Base-by-base conservation (phyloP, 2,113 vertebrate genomes). In the Esox niger region DNA sequence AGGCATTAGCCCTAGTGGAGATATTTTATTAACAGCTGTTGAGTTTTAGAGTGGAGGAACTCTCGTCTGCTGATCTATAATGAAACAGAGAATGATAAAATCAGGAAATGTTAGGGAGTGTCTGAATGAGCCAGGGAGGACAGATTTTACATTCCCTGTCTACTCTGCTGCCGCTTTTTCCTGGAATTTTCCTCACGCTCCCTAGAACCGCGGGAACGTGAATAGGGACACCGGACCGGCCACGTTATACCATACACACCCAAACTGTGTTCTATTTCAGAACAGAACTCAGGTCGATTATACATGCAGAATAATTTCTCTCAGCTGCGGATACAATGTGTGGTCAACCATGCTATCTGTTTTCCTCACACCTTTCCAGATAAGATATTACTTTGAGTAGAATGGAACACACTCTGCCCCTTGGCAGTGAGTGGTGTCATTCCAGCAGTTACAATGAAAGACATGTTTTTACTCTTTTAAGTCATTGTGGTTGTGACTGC, bases 81-180 rank as follows among this genome's bases (percentile, higher is more conserved):
- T 65, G 43, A 54, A 65, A 52, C 43, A 25, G 20, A 31, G 21
- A 29, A 31, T 54, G 63, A 54, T 65, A 13, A 65, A 65, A n/a
- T 29, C 26, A 32, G 26, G 17, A 9, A 26, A 65, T 31, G 27
- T 58, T 31, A 31, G 1, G 46, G 47, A 65, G 26, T 43, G 46
- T 64, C 43, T 49, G 46, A 64, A 47, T 65, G 27, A 26, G 15
- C 63, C 63, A 15, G 21, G 11, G 13, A 66, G 49, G 49, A 31
- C 26, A 35, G 64, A 23, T 66, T 56, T 35, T 15, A 15, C 23
- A 33, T 1, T 17, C 27, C 64, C 23, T 17, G n/a, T 6, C n/a
- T 17, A 17, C 3, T 4, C 1, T 33, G 30, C 31, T 33, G 9
- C 21, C 25, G 46, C 47, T 27, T 6, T 35, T 31, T 35, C 32